phyloP scores from a whole-genome alignment of 2,797 vertebrate genomes.

The Sciurus carolinensis region DNA sequence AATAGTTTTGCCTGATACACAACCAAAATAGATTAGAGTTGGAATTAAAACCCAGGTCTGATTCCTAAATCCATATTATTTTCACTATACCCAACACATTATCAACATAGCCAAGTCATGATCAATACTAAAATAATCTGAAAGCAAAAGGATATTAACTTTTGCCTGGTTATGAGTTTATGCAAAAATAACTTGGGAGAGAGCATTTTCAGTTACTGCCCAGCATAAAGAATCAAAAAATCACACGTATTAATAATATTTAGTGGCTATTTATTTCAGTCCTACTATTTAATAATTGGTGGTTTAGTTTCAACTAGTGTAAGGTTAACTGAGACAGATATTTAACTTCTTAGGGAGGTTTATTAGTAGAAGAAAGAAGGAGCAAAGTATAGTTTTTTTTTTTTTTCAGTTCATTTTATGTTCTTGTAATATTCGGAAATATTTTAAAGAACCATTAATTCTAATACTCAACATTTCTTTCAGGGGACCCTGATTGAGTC shows the following conservation, averaged over 20 bases:
- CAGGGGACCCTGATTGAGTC: slow-evolving; percentile 35
- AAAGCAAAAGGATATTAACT: background rate
- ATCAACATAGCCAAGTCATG: background rate
- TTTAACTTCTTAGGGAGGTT: slow-evolving; percentile 1
- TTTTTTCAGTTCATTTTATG: slow-evolving; percentile 55
- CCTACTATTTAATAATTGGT: background rate
- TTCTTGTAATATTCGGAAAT: slow-evolving; percentile 58
- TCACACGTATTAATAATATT: background rate
- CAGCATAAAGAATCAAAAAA: background rate
- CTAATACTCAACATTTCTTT: slow-evolving; percentile 63
- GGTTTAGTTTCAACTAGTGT: background rate
- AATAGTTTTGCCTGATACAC: background rate
- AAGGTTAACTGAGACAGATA: slow-evolving; percentile 19
- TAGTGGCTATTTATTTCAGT: background rate
- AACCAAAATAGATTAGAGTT: background rate
- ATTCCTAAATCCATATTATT: background rate
- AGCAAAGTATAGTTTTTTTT: background rate
- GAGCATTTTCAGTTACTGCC: background rate
- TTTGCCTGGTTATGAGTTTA: background rate
- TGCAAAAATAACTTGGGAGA: background rate
- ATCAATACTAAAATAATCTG: background rate
- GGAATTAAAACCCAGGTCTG: background rate
- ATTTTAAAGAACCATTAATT: slow-evolving; percentile 61
- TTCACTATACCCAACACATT: background rate
- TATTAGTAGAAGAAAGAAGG: slow-evolving; percentile 30